Evolutionary conservation across 2,888 invertebrate species (phyloP).

Genomic region (Epirrhoe alternata): DNA sequence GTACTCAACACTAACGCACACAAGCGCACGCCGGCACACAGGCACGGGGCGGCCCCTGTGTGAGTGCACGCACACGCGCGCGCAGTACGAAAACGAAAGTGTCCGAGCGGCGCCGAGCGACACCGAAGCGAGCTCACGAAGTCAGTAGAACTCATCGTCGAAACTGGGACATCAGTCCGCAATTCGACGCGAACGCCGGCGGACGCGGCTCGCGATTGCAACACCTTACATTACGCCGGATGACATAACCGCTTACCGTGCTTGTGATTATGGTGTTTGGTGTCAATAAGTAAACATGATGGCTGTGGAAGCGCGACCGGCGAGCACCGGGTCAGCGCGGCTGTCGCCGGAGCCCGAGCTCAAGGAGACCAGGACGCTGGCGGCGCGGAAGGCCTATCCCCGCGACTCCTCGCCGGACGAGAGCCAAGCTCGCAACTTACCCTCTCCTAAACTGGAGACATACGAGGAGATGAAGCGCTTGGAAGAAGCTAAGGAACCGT

Average conservation of each 20-base stretch:
- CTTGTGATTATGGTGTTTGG: conserved; percentile 78
- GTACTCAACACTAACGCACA: conserved; percentile 33
- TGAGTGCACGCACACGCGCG: conserved; percentile 60
- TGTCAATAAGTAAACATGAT: conserved; percentile 78
- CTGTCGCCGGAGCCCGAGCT: conserved; percentile 68
- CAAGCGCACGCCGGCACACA: conserved; percentile 42
- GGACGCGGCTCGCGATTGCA: conserved; percentile 71
- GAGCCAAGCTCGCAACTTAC: conserved; percentile 15
- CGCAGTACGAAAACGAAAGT: conserved; percentile 84
- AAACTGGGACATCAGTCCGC: conserved; percentile 88
- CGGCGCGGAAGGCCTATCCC: conserved; percentile 82
- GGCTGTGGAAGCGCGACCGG: conserved; percentile 81
- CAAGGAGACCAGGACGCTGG: conserved; percentile 78
- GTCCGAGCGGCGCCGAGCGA: conserved; percentile 78
- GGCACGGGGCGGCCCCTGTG: conserved; percentile 28
- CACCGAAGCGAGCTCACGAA: conserved; percentile 84
- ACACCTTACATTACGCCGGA: conserved; percentile 71
- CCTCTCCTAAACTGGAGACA: conserved; percentile 29
- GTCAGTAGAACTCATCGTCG: conserved; percentile 84
- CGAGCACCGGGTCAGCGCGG: conserved; percentile 70
- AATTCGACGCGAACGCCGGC: conserved; percentile 79
- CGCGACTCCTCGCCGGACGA: conserved; percentile 59
- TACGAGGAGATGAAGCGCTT: conserved; percentile 27
- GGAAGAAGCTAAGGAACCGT: conserved; percentile 6
- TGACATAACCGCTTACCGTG: conserved; percentile 79